phyloP scores from a whole-genome alignment of 2,888 invertebrate genomes.

The Drosophila phalerata region DNA sequence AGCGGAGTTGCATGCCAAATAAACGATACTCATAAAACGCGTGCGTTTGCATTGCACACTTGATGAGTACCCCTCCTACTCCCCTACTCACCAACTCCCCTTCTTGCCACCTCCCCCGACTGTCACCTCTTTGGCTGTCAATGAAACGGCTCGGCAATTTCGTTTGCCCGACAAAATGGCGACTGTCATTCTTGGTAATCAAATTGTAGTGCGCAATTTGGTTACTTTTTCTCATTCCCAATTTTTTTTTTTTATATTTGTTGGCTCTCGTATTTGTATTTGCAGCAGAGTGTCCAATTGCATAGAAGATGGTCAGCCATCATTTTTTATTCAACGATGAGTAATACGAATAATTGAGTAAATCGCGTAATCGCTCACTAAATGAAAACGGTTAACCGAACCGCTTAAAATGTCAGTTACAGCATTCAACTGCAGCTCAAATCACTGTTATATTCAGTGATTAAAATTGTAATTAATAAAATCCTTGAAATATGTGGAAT shows the following conservation, averaged over 20 bases:
- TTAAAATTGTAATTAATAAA: conserved; percentile 24
- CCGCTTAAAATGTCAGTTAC: conserved; percentile 21
- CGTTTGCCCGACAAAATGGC: conserved; percentile 54
- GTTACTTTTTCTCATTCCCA: conserved; percentile 16
- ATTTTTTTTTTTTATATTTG: not conserved
- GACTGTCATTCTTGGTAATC: conserved; percentile 68
- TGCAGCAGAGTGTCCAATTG: conserved; percentile 12
- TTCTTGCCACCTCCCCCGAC: not conserved
- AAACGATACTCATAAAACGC: conserved; percentile 71
- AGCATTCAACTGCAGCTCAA: conserved; percentile 12
- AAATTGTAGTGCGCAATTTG: conserved; percentile 68
- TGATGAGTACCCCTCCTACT: conserved; percentile 43
- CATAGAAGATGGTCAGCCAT: conserved; percentile 36
- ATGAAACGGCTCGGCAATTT: conserved; percentile 55
- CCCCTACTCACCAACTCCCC: not conserved
- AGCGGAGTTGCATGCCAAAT: conserved; percentile 49
- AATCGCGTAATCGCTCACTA: conserved; percentile 42
- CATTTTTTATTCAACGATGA: conserved; percentile 30
- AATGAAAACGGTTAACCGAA: conserved; percentile 39
- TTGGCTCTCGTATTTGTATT: conserved; percentile 13
- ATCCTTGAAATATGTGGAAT: conserved; percentile 10
- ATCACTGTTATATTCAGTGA: conserved; percentile 14
- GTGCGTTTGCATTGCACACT: conserved; percentile 63
- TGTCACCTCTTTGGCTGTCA: conserved; percentile 24
- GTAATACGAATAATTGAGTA: conserved; percentile 36